Evolutionary conservation across 2,888 invertebrate genomes (phyloP).

Genomic region (Ennomos erosarius): DNA sequence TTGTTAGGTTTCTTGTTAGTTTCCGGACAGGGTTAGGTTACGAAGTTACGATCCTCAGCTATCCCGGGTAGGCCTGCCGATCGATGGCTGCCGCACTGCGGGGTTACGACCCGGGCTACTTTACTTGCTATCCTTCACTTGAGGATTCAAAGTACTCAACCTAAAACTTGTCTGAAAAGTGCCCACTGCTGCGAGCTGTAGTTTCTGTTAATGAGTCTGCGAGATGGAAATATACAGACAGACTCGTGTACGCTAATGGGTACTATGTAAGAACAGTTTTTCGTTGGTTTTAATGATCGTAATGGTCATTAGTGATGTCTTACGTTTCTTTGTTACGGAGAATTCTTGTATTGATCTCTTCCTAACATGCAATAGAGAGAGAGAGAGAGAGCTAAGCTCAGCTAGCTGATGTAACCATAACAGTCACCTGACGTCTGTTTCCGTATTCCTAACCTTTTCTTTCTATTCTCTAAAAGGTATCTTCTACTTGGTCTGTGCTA

Average conservation of each 20-base stretch:
- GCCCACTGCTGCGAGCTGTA: conserved; percentile 1
- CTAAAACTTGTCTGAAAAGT: conserved; percentile 10
- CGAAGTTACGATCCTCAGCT: conserved; percentile 1
- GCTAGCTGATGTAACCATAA: too few species aligned
- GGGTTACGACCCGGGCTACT: conserved; percentile 19
- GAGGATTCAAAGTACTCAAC: neutral
- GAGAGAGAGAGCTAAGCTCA: too few species aligned
- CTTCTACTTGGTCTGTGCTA: too few species aligned
- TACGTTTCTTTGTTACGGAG: too few species aligned
- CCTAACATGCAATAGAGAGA: too few species aligned
- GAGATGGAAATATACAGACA: neutral
- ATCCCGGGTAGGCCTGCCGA: conserved; percentile 17
- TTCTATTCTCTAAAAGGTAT: too few species aligned
- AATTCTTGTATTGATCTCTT: too few species aligned
- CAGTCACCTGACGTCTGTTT: too few species aligned
- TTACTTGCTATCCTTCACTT: conserved; percentile 2
- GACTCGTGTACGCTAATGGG: neutral
- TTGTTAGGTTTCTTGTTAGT: conserved; percentile 1
- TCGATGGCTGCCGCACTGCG: conserved; percentile 31
- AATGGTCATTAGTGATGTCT: too few species aligned
- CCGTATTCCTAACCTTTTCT: too few species aligned
- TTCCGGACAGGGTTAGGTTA: conserved; percentile 1
- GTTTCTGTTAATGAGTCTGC: conserved; percentile 1
- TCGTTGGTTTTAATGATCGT: neutral
- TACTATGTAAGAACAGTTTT: neutral